A percentile compares a stretch with the other conserved stretches of the same genome.
These are phyloP conservation scores for Nixonia krombeini DNA, from an alignment of 1,140 invertebrate species.

Conservation along the genomic window DNA sequence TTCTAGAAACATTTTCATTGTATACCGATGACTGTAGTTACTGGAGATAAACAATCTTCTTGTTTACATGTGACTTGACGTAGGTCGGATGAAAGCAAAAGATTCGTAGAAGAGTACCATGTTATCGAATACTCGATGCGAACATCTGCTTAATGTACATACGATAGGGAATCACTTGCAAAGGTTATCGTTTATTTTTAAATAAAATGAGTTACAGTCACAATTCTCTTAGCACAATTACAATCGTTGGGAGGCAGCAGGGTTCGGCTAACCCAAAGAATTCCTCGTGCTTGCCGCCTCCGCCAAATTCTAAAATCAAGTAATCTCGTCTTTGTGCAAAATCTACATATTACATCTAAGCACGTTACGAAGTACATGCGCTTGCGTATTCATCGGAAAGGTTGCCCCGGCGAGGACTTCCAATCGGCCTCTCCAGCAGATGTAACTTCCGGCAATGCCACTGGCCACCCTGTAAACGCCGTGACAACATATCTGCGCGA, in stretches of 20 bases:
- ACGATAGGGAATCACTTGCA: not conserved
- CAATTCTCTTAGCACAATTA: conserved; percentile 32
- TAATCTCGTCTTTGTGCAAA: conserved; percentile 36
- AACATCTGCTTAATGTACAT: too few relatives aligned
- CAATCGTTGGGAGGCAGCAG: conserved; percentile 9
- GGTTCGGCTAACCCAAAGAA: conserved; percentile 12
- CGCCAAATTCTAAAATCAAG: conserved; percentile 19
- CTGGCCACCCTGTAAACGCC: conserved; percentile 16
- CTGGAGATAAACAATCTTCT: too few relatives aligned
- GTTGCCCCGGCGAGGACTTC: conserved; percentile 17
- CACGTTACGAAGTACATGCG: conserved; percentile 25
- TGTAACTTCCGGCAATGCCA: conserved; percentile 4
- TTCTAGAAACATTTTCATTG: too few relatives aligned
- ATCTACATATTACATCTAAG: conserved; percentile 40
- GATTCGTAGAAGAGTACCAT: conserved; percentile 10
- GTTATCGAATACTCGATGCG: conserved; percentile 1
- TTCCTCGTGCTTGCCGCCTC: conserved; percentile 6
- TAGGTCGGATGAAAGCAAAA: too few relatives aligned
- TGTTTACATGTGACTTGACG: too few relatives aligned
- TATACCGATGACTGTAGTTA: too few relatives aligned
- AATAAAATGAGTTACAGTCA: conserved; percentile 38
- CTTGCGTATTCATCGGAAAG: conserved; percentile 18
- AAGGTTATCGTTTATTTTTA: conserved; percentile 13
- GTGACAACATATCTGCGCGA: not conserved
- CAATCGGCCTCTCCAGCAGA: conserved; percentile 1